Conservation (phyloP, 2,797 vertebrate species). For the Naso thynnoides region DNA sequence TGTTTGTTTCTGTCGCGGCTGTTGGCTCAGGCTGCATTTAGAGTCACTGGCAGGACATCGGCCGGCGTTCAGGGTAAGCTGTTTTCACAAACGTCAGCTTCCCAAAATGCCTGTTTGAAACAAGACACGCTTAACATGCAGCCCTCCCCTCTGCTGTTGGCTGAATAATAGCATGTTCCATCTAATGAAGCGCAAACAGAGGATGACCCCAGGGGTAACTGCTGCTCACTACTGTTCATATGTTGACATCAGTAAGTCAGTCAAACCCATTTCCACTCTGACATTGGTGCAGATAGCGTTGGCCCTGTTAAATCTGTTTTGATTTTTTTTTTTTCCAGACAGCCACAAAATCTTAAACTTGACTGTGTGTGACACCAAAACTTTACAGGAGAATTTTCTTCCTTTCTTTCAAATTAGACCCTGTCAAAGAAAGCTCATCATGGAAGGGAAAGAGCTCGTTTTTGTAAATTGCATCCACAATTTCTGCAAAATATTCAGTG, state of each 20-base stretch:
- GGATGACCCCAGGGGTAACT: slow-evolving; percentile 23
- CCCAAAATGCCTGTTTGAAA: slow-evolving; percentile 25
- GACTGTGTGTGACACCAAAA: too few relatives aligned
- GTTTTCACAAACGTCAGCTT: slow-evolving; percentile 24
- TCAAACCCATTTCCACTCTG: background rate
- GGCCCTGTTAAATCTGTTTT: too few relatives aligned
- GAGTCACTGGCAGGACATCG: background rate
- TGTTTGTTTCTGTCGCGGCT: slow-evolving; percentile 8
- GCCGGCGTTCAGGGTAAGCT: slow-evolving; percentile 29
- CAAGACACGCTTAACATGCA: slow-evolving; percentile 31
- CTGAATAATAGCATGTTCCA: slow-evolving; percentile 8
- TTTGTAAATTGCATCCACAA: too few relatives aligned
- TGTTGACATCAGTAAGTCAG: background rate
- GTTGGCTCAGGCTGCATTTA: slow-evolving; percentile 12
- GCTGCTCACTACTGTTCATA: slow-evolving; percentile 2
- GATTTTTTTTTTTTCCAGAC: too few relatives aligned
- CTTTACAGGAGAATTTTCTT: too few relatives aligned
- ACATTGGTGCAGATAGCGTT: background rate
- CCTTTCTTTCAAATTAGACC: too few relatives aligned
- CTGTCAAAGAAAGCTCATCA: too few relatives aligned
- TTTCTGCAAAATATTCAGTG: too few relatives aligned
- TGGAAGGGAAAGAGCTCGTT: too few relatives aligned
- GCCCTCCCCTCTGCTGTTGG: background rate
- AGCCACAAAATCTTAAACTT: too few relatives aligned
- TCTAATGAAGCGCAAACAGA: slow-evolving; percentile 12